These are phyloP conservation scores for Emys orbicularis DNA, from an alignment of 2,797 vertebrate genomes.

Conservation along the genomic window DNA sequence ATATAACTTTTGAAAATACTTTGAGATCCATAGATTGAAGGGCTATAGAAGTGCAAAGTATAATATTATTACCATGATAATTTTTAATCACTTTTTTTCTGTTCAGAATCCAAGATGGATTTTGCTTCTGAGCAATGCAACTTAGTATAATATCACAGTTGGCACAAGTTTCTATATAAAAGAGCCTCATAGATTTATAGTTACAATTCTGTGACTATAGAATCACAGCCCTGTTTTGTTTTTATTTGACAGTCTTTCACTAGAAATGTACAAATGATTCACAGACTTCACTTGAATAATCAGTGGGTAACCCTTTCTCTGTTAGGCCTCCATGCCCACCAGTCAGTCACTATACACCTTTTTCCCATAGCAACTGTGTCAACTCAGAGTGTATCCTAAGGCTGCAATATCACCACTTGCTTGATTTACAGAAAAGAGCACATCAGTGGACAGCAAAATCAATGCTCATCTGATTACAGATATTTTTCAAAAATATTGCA, in stretches of 20 bases:
- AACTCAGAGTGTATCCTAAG: neutral
- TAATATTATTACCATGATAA: accelerated
- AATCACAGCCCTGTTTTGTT: neutral
- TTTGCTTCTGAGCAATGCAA: neutral
- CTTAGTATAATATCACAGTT: neutral
- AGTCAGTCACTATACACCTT: neutral
- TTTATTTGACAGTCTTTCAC: slow-evolving; percentile 38
- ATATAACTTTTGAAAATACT: neutral
- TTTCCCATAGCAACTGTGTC: neutral
- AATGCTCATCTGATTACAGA: neutral
- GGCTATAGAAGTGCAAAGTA: neutral
- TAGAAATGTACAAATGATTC: slow-evolving; percentile 7
- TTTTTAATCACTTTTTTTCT: neutral
- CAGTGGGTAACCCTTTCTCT: neutral
- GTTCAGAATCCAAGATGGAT: neutral
- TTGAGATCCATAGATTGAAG: neutral
- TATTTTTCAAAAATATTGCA: slow-evolving; percentile 21
- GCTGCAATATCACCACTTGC: neutral
- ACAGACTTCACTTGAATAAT: neutral
- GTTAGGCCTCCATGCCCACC: slow-evolving; percentile 9
- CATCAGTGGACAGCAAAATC: slow-evolving; percentile 34
- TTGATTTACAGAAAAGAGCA: neutral
- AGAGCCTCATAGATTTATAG: neutral
- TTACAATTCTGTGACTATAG: neutral
- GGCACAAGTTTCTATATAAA: neutral